Conservation (phyloP, 2,113 vertebrate species). For the Macquaria ambigua region DNA sequence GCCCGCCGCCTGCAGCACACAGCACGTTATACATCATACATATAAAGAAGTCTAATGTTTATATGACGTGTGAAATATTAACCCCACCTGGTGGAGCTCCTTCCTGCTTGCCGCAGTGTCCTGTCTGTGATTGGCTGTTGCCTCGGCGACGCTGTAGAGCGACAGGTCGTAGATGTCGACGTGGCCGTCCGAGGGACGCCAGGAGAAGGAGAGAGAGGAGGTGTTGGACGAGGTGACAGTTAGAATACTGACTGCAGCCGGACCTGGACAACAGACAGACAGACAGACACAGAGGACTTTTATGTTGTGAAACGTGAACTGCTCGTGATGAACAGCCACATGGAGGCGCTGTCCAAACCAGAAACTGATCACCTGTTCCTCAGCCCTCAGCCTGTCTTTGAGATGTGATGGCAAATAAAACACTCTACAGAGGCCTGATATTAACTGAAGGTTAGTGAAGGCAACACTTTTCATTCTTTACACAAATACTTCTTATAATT, state of each 20-base stretch:
- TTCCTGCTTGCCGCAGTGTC: background rate
- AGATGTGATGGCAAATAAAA: too few relatives aligned
- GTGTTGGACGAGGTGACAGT: slow-evolving; percentile 37
- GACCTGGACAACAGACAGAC: slow-evolving; percentile 77
- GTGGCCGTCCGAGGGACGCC: slow-evolving; percentile 65
- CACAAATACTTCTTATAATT: too few relatives aligned
- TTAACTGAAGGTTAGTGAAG: too few relatives aligned
- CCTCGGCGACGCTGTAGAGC: slow-evolving; percentile 55
- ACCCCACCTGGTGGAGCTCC: slow-evolving; percentile 53
- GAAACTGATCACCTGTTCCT: too few relatives aligned
- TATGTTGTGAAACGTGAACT: too few relatives aligned
- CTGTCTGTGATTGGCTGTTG: slow-evolving; percentile 22
- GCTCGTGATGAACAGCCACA: too few relatives aligned
- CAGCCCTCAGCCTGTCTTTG: too few relatives aligned
- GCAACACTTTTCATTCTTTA: too few relatives aligned
- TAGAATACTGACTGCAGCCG: slow-evolving; percentile 76
- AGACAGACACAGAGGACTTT: too few relatives aligned
- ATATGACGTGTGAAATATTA: background rate
- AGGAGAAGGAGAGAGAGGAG: slow-evolving; percentile 70
- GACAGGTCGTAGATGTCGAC: slow-evolving; percentile 74
- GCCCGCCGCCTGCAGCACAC: slow-evolving; percentile 14
- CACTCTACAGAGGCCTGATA: too few relatives aligned
- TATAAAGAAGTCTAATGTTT: background rate
- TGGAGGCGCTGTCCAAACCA: too few relatives aligned
- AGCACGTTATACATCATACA: too few relatives aligned